Evolutionary conservation across 2,888 invertebrate species (phyloP), one percentile per base, ranked within the genome.

Genomic region (Watsonalla binaria): DNA sequence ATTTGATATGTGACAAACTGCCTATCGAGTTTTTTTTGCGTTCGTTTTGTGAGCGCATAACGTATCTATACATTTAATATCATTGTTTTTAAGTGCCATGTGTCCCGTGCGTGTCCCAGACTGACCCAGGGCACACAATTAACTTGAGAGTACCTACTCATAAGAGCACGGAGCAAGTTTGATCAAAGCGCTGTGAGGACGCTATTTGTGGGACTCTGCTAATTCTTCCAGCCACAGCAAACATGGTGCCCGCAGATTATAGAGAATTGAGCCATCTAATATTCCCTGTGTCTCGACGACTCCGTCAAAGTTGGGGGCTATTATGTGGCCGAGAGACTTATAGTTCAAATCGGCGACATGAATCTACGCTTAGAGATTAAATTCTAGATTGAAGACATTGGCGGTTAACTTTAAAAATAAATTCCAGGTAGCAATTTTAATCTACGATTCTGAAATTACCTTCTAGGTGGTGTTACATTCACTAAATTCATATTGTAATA

Each of bases 211-310:
- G 8, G 45, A 56, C 53, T 51, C 56, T 52, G 65, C 73, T 70
- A 71, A 74, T 76, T 74, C 72, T 68, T 70, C 56, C 64, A 57
- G 60, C 54, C 68, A 54, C 51, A 54, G 54, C 59, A 64, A 61
- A 54, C 54, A 61, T 58, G 54, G 53, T 35, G 53, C 55, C 57
- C 54, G 56, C 76, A 80, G 80, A 82, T 84, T 82, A 83, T 80
- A 70, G 74, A 70, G 79, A 80, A 84, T 81, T 80, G 82, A 82
- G 78, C 67, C 82, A 90, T 90, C 78, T 86, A 83, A 84, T 84
- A 90, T 90, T 90, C 90, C 60, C 78, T 90, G 71, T 90, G 89
- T 82, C 69, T 72, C 73, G 63, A 54, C 61, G 50, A 50, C 55
- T 55, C 63, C 54, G 55, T 57, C 52, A 55, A 55, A 33, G 35